Evolutionary conservation across 2,797 vertebrate genomes (phyloP), one percentile per base, ranked within the genome.

Genomic region (Phrynocephalus vlangalii): DNA sequence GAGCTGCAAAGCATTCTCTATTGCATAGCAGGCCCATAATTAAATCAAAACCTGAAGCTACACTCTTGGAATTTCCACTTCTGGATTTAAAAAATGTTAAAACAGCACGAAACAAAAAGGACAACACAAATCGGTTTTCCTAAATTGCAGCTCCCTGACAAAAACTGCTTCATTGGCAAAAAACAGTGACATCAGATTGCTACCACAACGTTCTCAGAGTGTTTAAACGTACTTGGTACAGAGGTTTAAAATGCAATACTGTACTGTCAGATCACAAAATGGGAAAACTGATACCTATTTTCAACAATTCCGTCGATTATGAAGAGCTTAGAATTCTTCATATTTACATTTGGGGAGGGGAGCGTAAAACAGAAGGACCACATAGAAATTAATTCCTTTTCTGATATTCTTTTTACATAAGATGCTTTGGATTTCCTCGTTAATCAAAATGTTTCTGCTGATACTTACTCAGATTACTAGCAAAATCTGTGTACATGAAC

Each of bases 121-220:
- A 71, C 6, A 85, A 79, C 4, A 63, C 56, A 24, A 48, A 22
- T 24, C 63, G 1, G 1, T 67, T 44, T 77, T 67, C 67, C 16
- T 24, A 75, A 6, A 63, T 26, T 33, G 22, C 15, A 75, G 44
- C 50, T 72, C 5, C 68, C 30, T 18, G 38, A 44, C 38, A 44
- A 44, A 44, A 44, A 83, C 8, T 44, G 1, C 38, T 24, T 63
- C 60, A 63, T 4, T 63, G 60, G 20, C 60, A 20, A 33, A 52
- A 0, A 0, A 0, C 0, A 28, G 26, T 0, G 44, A 63, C 24
- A 83, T 13, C 1, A 16, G 60, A 82, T 24, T 50, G 38, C 24
- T 9, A 38, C 30, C 22, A 82, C 50, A 6, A 84, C 89, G 28
- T 4, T 68, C 10, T 0, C 50, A 71, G 0, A 13, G 70, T 20